phyloP scores from a whole-genome alignment of 1,140 invertebrate genomes.

The Atopsyche davidsoni region DNA sequence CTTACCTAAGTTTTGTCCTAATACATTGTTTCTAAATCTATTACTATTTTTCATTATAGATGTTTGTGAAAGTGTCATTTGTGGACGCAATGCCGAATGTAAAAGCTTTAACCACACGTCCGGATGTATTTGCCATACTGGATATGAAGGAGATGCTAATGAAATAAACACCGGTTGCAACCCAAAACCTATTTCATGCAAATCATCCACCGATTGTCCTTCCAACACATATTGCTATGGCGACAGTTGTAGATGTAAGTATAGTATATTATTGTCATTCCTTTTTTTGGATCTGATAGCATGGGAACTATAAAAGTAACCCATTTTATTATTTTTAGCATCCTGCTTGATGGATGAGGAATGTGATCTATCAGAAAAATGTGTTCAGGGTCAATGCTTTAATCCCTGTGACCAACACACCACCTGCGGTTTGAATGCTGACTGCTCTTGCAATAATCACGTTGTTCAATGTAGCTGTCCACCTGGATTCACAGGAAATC shows the following conservation, averaged over 20 bases:
- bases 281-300: neutral
- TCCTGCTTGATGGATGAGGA: slow-evolving; percentile 75
- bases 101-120: slow-evolving; percentile 62
- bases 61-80: slow-evolving; percentile 67
- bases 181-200: slow-evolving; percentile 67
- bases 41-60: slow-evolving; percentile 45
- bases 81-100: slow-evolving; percentile 81
- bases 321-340: slow-evolving; percentile 47
- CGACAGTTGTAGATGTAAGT: slow-evolving; percentile 71
- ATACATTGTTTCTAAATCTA: slow-evolving; percentile 14
- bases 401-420: slow-evolving; percentile 73
- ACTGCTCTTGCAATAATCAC: slow-evolving; percentile 71
- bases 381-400: slow-evolving; percentile 73
- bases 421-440: slow-evolving; percentile 84
- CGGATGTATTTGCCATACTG: slow-evolving; percentile 68
- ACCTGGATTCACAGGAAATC: slow-evolving; percentile 78
- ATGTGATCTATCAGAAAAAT: slow-evolving; percentile 71
- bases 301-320: neutral
- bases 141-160: slow-evolving; percentile 69
- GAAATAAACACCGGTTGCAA: slow-evolving; percentile 67
- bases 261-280: slow-evolving; percentile 16
- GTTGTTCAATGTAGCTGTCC: slow-evolving; percentile 76
- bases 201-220: slow-evolving; percentile 64
- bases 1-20: slow-evolving; percentile 21
- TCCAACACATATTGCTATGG: slow-evolving; percentile 76